Percentiles rank a stretch among this genome's conserved stretches.
phyloP scores from a whole-genome alignment of 2,888 invertebrate species.

The Cordilura impudica region DNA sequence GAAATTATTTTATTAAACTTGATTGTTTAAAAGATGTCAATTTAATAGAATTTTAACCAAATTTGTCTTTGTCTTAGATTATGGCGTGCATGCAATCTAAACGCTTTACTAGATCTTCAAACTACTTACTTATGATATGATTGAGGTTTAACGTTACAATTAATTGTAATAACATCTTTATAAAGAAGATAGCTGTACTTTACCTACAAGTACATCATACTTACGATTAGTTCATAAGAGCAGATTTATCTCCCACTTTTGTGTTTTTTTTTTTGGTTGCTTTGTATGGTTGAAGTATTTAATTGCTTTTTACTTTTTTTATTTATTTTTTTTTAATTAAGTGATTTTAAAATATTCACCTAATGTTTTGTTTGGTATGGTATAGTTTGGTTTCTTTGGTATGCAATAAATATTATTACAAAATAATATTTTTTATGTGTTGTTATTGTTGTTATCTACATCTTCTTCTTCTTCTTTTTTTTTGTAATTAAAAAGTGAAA shows the following conservation, averaged over 20 bases:
- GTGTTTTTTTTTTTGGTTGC: neutral
- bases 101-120: neutral
- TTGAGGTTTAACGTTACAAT: slow-evolving; percentile 28
- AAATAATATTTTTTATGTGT: slow-evolving; percentile 30
- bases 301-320: slow-evolving; percentile 21
- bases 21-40: too few species aligned
- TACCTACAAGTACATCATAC: neutral
- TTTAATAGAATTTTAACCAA: too few species aligned
- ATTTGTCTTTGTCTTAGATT: too few species aligned
- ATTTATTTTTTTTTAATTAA: slow-evolving; percentile 32
- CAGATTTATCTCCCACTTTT: slow-evolving; percentile 33
- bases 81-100: neutral
- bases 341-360: slow-evolving; percentile 48
- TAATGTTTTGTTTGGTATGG: neutral
- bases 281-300: slow-evolving; percentile 39
- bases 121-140: neutral
- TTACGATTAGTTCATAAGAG: neutral
- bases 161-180: slow-evolving; percentile 28
- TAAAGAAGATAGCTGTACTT: slow-evolving; percentile 4
- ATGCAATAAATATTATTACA: slow-evolving; percentile 45
- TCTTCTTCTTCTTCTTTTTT: neutral
- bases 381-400: neutral
- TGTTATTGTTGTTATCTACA: too few species aligned
- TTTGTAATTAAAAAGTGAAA: neutral
- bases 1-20: too few species aligned